Evolutionary conservation across 1,140 invertebrate species (phyloP).

Genomic region (Laupala kohalensis): DNA sequence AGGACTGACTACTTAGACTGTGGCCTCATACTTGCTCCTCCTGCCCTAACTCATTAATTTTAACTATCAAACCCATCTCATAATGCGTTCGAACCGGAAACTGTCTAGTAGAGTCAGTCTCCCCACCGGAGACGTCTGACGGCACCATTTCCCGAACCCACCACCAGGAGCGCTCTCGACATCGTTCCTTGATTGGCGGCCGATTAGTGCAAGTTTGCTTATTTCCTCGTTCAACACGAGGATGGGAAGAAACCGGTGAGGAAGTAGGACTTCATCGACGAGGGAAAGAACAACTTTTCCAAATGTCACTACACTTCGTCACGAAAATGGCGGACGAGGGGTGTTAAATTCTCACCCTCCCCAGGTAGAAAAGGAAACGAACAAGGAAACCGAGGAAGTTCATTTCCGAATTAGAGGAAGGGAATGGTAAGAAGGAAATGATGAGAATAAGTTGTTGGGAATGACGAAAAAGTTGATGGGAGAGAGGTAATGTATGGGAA

Average conservation of each 20-base stretch:
- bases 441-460: background rate
- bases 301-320: background rate
- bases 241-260: background rate
- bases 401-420: background rate
- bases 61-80: too few relatives aligned
- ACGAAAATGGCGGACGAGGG: too few relatives aligned
- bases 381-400: too few relatives aligned
- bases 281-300: background rate
- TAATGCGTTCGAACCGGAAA: too few relatives aligned
- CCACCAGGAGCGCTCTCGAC: background rate
- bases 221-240: background rate
- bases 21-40: too few relatives aligned
- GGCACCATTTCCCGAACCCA: too few relatives aligned
- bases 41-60: too few relatives aligned
- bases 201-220: background rate
- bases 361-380: too few relatives aligned
- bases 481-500: too few relatives aligned
- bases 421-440: background rate
- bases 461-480: background rate
- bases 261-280: background rate
- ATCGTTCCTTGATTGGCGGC: background rate
- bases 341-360: too few relatives aligned
- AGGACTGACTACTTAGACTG: too few relatives aligned
- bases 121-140: background rate
- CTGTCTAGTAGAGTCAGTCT: background rate